Conservation (phyloP, 2,797 vertebrate genomes). For the Eulemur coronatus region DNA sequence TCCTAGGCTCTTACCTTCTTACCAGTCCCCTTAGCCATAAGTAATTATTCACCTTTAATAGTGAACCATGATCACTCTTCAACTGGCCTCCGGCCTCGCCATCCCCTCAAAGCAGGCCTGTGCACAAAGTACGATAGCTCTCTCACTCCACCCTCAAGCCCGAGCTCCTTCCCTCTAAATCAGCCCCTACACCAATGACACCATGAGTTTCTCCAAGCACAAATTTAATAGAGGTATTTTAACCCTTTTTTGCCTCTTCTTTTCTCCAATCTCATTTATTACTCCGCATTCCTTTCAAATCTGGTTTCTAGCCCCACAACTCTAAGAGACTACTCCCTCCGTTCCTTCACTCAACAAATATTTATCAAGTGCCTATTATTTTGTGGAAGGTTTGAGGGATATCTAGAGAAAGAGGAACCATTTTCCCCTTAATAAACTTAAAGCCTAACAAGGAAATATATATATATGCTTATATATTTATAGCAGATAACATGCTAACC, state of each 20-base stretch:
- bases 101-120: no score
- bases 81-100: neutral
- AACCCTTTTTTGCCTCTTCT: neutral
- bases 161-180: neutral
- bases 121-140: accelerated
- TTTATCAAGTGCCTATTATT: neutral
- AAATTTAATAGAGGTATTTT: neutral
- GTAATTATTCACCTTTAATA: neutral
- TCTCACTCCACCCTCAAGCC: accelerated
- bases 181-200: neutral
- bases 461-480: no score
- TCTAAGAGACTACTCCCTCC: neutral
- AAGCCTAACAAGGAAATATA: neutral
- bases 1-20: no score
- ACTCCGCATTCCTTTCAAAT: neutral
- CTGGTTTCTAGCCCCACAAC: neutral
- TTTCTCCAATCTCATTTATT: neutral
- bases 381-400: neutral
- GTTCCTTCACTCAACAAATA: neutral
- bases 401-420: neutral
- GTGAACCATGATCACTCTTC: neutral
- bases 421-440: neutral
- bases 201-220: neutral
- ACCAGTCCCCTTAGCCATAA: neutral
- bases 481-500: neutral